These are phyloP conservation scores for Drosophila leontia DNA, from an alignment of 1,140 invertebrate species.

Conservation along the genomic window DNA sequence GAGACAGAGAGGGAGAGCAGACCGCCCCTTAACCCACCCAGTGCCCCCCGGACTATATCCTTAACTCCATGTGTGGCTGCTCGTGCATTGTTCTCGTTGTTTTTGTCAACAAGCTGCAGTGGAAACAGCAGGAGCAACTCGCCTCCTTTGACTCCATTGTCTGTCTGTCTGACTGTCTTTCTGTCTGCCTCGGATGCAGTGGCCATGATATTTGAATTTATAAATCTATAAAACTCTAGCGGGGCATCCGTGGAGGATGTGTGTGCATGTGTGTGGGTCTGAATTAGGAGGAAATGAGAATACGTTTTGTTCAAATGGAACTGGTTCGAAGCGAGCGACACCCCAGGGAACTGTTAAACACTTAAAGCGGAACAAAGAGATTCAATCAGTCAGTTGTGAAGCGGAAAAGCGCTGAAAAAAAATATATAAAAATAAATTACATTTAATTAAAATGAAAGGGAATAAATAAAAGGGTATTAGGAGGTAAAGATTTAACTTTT, in stretches of 20 bases:
- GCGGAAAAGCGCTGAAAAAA: not conserved
- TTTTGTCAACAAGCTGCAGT: constrained; percentile 71
- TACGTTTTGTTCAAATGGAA: constrained; percentile 44
- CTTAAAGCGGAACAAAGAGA: constrained; percentile 35
- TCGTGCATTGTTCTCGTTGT: constrained; percentile 54
- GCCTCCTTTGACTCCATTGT: constrained; percentile 40
- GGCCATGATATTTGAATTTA: constrained; percentile 71
- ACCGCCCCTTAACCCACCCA: constrained; percentile 14
- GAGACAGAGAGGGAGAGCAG: not conserved
- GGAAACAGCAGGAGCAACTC: constrained; percentile 42
- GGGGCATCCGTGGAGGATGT: constrained; percentile 16
- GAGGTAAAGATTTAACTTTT: not conserved
- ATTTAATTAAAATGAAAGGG: constrained; percentile 14
- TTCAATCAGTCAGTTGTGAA: constrained; percentile 28
- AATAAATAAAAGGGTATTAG: not conserved
- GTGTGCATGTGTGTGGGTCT: constrained; percentile 22
- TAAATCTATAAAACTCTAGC: constrained; percentile 67
- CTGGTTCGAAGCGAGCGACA: constrained; percentile 33
- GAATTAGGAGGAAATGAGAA: constrained; percentile 53
- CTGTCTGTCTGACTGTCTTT: constrained; percentile 28
- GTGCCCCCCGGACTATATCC: constrained; percentile 35
- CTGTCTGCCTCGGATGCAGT: constrained; percentile 44
- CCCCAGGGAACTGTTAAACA: constrained; percentile 35
- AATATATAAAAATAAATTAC: constrained; percentile 7
- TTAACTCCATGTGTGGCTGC: constrained; percentile 62